These are phyloP conservation scores for Eucera pruinosa DNA, from an alignment of 2,888 invertebrate genomes.

Conservation along the genomic window DNA sequence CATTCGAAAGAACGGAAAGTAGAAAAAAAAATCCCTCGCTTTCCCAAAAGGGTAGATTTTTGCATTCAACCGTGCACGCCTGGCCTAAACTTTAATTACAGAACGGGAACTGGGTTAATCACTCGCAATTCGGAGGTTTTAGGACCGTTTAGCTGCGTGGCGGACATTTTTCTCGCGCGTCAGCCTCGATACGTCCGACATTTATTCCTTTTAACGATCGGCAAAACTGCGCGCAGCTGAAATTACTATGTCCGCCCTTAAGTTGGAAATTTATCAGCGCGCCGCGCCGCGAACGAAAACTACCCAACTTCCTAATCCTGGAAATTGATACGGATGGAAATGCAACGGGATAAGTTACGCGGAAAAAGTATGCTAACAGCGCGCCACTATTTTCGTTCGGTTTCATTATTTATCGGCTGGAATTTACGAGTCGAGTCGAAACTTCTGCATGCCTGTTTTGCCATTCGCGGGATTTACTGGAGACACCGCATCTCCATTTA, in stretches of 20 bases:
- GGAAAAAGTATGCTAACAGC: not conserved
- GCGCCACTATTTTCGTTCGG: constrained; percentile 9
- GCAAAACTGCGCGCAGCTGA: not conserved
- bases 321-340: constrained; percentile 27
- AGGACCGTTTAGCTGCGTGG: not conserved
- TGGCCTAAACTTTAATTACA: constrained; percentile 49
- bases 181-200: not conserved
- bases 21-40: too few species aligned
- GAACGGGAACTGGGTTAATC: constrained; percentile 51
- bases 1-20: not conserved
- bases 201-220: constrained; percentile 1
- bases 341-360: constrained; percentile 4
- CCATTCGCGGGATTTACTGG: constrained; percentile 5
- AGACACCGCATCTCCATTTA: constrained; percentile 30
- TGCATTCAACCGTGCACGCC: constrained; percentile 21
- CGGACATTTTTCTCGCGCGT: constrained; percentile 23
- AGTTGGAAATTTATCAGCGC: constrained; percentile 20
- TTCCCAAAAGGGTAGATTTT: too few species aligned
- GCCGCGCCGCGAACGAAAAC: not conserved
- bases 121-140: constrained; percentile 35
- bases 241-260: constrained; percentile 5
- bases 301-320: not conserved
- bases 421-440: constrained; percentile 13
- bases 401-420: constrained; percentile 44
- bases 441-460: not conserved